Evolutionary conservation across 2,888 invertebrate genomes (phyloP), one percentile per base, ranked within the genome.

Genomic region (Volucella inflata): DNA sequence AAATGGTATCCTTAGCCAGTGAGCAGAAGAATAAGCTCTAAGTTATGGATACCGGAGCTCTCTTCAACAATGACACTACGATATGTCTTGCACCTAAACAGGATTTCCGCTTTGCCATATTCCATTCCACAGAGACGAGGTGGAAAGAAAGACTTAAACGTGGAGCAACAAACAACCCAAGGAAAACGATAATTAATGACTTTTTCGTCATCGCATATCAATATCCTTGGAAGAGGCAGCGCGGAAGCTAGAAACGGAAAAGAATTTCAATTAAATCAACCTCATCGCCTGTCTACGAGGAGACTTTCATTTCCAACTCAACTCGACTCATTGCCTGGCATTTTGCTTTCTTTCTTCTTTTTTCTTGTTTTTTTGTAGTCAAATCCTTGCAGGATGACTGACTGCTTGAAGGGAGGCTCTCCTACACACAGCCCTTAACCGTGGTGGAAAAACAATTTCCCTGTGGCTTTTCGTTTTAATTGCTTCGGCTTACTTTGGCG

Each of bases 251-350:
- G 71, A 51, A 76, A 60, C 65, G 74, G 65, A 76, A 62, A 80
- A 67, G 84, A 85, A 85, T 85, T 85, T 85, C 80, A 85, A 85
- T 85, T 85, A 85, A 85, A 85, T 85, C 80, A 85, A 85, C 71
- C 70, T 57, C 48, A 77, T 55, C 60, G 81, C 64, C 74, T 75
- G 75, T 51, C 53, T 44, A 30, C 53, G 62, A 16, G 38, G 67
- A 12, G 17, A 12, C 51, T 62, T 53, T 44, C 42, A 14, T 38
- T 46, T 46, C 44, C n/a, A 12, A 40, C 8, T 57, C 17, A 50
- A 30, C 8, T 44, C 50, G 57, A 12, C 55, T 38, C 30, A 36
- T 11, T 64, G 46, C 36, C 70, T 62, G 68, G 21, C 62, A 36
- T 65, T 71, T 48, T 40, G 40, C n/a, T 21, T 62, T 10, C 11